These are phyloP conservation scores for Chymomyza caudatula DNA, from an alignment of 2,888 invertebrate genomes.

Conservation along the genomic window DNA sequence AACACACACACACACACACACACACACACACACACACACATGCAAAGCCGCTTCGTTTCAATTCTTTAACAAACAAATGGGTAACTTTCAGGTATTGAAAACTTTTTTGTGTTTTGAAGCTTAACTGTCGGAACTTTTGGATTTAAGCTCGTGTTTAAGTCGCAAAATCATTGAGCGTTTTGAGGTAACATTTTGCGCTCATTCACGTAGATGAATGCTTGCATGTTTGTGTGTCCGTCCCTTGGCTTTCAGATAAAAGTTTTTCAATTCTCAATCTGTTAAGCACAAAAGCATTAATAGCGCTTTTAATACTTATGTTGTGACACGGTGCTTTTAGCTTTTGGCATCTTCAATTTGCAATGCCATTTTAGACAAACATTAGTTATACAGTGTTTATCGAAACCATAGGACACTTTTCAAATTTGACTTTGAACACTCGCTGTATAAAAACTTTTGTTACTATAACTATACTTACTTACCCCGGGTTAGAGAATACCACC, in stretches of 20 bases:
- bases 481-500: no score
- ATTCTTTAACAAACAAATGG: background rate
- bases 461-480: no score
- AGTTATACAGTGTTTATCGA: no score
- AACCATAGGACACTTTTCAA: no score
- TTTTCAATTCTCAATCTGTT: constrained; percentile 41
- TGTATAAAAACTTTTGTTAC: no score
- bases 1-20: no score
- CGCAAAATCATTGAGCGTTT: background rate
- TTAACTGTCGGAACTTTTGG: constrained; percentile 25
- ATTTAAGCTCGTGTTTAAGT: constrained; percentile 34
- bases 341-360: no score
- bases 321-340: constrained; percentile 31
- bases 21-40: no score
- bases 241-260: constrained; percentile 58
- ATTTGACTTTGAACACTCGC: no score
- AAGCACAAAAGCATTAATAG: constrained; percentile 63
- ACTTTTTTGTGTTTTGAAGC: constrained; percentile 32
- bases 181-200: background rate
- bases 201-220: background rate
- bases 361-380: no score
- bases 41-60: no score
- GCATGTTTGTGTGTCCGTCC: constrained; percentile 8
- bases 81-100: background rate
- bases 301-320: constrained; percentile 36